Conservation (phyloP, 1,140 invertebrate species). For the Heliconius eleuchia region DNA sequence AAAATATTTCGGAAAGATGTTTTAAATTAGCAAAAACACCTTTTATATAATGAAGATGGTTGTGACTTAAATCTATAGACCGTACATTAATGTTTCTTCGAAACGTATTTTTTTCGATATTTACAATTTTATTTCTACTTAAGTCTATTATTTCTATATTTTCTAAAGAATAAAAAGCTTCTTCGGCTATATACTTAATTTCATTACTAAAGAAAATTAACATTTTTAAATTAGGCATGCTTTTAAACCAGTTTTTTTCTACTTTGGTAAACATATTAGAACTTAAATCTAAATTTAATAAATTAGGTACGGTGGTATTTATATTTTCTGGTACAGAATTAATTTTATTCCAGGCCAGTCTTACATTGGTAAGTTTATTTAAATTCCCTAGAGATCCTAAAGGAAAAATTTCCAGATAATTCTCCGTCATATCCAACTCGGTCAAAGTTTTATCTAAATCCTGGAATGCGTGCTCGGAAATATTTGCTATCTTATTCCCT, state of each 20-base stretch:
- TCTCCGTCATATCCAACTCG: slow-evolving; percentile 92
- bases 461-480: slow-evolving; percentile 92
- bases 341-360: slow-evolving; percentile 91
- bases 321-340: slow-evolving; percentile 85
- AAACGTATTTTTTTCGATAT: slow-evolving; percentile 87
- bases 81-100: slow-evolving; percentile 87
- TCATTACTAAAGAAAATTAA: slow-evolving; percentile 92
- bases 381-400: slow-evolving; percentile 89
- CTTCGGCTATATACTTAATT: slow-evolving; percentile 88
- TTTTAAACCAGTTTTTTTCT: slow-evolving; percentile 88
- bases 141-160: slow-evolving; percentile 92
- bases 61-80: slow-evolving; percentile 93
- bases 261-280: slow-evolving; percentile 92
- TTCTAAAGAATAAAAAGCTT: slow-evolving; percentile 87
- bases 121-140: slow-evolving; percentile 92
- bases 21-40: slow-evolving; percentile 90
- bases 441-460: slow-evolving; percentile 90
- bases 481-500: slow-evolving; percentile 89
- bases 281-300: slow-evolving; percentile 91
- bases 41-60: slow-evolving; percentile 92
- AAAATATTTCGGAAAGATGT: slow-evolving; percentile 89
- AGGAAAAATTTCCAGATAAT: slow-evolving; percentile 91
- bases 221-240: slow-evolving; percentile 89
- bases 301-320: slow-evolving; percentile 86
- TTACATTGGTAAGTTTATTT: slow-evolving; percentile 87